Base-by-base conservation (phyloP, 2,797 vertebrate species). In the Cryptoprocta ferox region DNA sequence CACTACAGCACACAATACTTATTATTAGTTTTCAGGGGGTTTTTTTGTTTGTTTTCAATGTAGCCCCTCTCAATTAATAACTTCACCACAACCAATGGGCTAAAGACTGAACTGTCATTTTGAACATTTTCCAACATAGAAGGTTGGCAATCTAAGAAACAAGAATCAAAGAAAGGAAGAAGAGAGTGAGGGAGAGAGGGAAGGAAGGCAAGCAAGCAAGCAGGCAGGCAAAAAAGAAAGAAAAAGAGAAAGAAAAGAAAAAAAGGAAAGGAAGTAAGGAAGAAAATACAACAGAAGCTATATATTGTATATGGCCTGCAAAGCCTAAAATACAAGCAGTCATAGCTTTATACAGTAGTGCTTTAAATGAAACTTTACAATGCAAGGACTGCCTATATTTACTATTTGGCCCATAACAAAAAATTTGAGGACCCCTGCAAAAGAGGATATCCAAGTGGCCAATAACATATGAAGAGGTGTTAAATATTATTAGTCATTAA, bases 401-500 rank as follows among this genome's bases (percentile, higher is more conserved):
- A 83, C 35, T 79, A 42, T 30, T 7, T 28, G 6, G 13, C 3
- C 39, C 2, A 37, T 87, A 48, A 53, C 10, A 80, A 84, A 88
- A 88, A 66, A 59, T 30, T 28, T 53, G 68, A 70, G 82, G 30
- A 83, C 32, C 75, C 21, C 24, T 70, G n/a, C 12, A 59, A 84
- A 5, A 79, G 16, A 91, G 48, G 37, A n/a, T 79, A 94, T 45
- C 16, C 53, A 92, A 87, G 84, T 56, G 39, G 37, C 7, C 48
- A 63, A 65, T 3, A 94, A 83, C 28, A 83, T 37, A 80, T 30
- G 3, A 89, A 91, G 12, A 90, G 21, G 19, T 91, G 15, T 78
- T 94, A 73, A 95, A 85, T 85, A 79, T 86, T 14, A 85, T 13
- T 83, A 78, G 28, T 97, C 30, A 92, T 82, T 82, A 82, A 7